phyloP scores from a whole-genome alignment of 1,140 invertebrate genomes.

The Fopius arisanus region DNA sequence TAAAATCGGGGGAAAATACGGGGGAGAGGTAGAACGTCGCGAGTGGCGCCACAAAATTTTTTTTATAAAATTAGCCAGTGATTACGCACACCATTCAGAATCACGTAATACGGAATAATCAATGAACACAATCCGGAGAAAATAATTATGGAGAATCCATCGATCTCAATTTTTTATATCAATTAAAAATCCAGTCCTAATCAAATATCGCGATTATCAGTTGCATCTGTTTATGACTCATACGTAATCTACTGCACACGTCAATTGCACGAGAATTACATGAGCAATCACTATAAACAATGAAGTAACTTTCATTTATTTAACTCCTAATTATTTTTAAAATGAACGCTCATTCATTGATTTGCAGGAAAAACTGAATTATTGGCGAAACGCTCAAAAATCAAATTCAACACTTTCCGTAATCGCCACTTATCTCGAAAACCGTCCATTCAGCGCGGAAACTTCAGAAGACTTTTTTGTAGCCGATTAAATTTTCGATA shows the following conservation, averaged over 20 bases:
- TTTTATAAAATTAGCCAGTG: slow-evolving; percentile 30
- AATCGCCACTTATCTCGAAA: too few species aligned
- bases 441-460: too few species aligned
- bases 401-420: too few species aligned
- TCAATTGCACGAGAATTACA: not conserved
- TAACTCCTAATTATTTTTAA: not conserved
- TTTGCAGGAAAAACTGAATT: not conserved
- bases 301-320: not conserved
- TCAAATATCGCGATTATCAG: too few species aligned
- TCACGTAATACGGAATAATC: not conserved
- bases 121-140: too few species aligned
- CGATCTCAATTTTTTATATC: not conserved
- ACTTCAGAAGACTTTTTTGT: too few species aligned
- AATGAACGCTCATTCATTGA: too few species aligned
- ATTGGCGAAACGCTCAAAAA: too few species aligned
- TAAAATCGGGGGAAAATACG: not conserved
- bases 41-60: slow-evolving; percentile 16
- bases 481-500: too few species aligned
- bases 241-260: not conserved
- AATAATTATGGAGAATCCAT: not conserved
- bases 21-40: slow-evolving; percentile 17
- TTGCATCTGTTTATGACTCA: not conserved
- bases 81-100: slow-evolving; percentile 20
- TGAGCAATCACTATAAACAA: not conserved
- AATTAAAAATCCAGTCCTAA: not conserved